phyloP scores from a whole-genome alignment of 1,140 invertebrate genomes.

The Cherax quadricarinatus region DNA sequence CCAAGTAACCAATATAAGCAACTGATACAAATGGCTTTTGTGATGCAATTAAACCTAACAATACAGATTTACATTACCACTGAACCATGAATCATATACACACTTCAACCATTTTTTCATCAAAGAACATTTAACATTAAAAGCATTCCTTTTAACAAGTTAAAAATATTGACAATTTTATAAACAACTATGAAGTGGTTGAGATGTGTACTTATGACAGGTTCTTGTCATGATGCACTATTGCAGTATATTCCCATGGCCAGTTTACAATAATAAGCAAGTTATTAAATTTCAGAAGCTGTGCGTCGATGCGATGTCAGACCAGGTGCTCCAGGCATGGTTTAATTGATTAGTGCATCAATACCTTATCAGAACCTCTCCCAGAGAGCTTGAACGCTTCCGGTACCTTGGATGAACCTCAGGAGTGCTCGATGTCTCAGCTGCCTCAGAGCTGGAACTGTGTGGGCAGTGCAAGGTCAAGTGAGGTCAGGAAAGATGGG shows the following conservation, averaged over 20 bases:
- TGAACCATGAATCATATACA: not conserved
- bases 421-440: constrained; percentile 64
- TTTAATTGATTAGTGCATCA: constrained; percentile 65
- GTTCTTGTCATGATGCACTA: constrained; percentile 60
- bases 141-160: not conserved
- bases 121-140: not conserved
- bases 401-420: constrained; percentile 68
- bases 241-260: constrained; percentile 38
- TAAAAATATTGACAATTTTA: not conserved
- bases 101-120: not conserved
- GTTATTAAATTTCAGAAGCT: constrained; percentile 49
- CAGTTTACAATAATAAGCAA: constrained; percentile 60
- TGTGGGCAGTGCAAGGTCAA: constrained; percentile 68
- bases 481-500: constrained; percentile 57
- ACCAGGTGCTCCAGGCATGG: constrained; percentile 68
- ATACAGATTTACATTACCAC: not conserved
- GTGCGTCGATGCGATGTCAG: constrained; percentile 58
- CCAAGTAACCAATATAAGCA: not conserved
- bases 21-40: constrained; percentile 1
- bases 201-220: constrained; percentile 23
- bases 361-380: constrained; percentile 69
- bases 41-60: constrained; percentile 14
- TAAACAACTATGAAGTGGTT: not conserved
- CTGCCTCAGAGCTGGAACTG: constrained; percentile 68
- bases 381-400: constrained; percentile 65